Conservation (phyloP, 2,888 invertebrate species). For the Neoascia interrupta region DNA sequence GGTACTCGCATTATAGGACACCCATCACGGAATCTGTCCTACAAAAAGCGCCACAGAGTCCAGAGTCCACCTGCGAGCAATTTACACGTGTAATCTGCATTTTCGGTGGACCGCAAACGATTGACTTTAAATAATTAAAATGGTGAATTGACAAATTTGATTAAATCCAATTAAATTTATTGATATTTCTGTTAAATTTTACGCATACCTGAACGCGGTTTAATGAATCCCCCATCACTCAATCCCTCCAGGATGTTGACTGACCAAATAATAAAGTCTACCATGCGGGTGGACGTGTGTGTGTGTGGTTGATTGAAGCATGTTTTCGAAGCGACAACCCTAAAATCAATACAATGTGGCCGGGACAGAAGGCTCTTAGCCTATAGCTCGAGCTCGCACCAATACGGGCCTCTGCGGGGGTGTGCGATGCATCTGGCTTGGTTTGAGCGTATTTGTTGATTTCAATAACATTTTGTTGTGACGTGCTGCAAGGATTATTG, state of each 20-base stretch:
- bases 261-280: constrained; percentile 7
- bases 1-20: neutral
- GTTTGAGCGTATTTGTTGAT: constrained; percentile 48
- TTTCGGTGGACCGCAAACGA: constrained; percentile 73
- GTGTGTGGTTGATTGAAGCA: constrained; percentile 39
- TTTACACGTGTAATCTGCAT: constrained; percentile 72
- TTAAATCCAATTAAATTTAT: constrained; percentile 75
- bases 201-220: constrained; percentile 70
- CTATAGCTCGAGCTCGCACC: too few species aligned
- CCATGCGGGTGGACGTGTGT: neutral
- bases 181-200: constrained; percentile 72
- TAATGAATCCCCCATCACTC: constrained; percentile 51
- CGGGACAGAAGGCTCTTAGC: neutral
- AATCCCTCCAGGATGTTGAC: constrained; percentile 7
- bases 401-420: neutral
- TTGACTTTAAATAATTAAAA: constrained; percentile 77
- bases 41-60: neutral
- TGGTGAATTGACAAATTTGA: constrained; percentile 76
- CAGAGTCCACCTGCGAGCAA: constrained; percentile 62
- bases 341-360: constrained; percentile 47
- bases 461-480: constrained; percentile 60
- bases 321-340: neutral
- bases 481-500: constrained; percentile 9
- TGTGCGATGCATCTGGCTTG: neutral
- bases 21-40: too few species aligned